Evolutionary conservation across 2,113 vertebrate species (phyloP), one percentile per base, ranked within the genome.

Genomic region (Cervus canadensis): DNA sequence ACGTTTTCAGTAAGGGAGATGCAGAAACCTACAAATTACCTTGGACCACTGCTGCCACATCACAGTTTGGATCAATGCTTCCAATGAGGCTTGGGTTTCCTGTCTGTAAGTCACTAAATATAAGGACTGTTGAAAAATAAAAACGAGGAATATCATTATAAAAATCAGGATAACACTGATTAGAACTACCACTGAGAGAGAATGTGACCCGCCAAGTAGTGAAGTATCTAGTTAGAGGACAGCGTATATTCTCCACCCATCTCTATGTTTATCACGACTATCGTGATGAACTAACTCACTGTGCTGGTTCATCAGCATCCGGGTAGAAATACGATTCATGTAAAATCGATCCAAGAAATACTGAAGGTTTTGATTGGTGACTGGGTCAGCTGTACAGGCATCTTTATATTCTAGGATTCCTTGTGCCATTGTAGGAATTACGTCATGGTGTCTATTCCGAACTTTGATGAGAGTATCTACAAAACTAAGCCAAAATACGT

Each of bases 301-400:
- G 98, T 99, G 99, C 95, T 99, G 99, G 98, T 99, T 99, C 99
- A 99, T 99, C 84, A 99, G 99, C 99, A 99, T 99, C 91, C 99
- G 99, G 1, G 99, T 99, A 21, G 99, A 99, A 99, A 99, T 99
- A 78, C 99, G 99, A 98, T 99, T 99, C 99, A 99, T 99, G 98
- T 99, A 99, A 98, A 99, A 99, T 64, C 99, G 99, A 98, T 99
- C 99, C 98, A 99, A 97, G 98, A 99, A 99, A 96, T 99, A 99
- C 97, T 99, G 99, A 81, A 99, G 99, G 86, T 99, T 99, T 98
- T 99, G 99, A 98, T 99, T 99, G 99, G 99, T 99, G 98, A 99
- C 99, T 7, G 99, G 99, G 97, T 99, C 99, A 95, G 99, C 99
- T 45, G 99, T 99, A 14, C 99, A 99, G 26, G 98, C 97, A 14